These are phyloP conservation scores for Scaptomyza polygonia DNA, from an alignment of 2,888 invertebrate species.

Conservation along the genomic window DNA sequence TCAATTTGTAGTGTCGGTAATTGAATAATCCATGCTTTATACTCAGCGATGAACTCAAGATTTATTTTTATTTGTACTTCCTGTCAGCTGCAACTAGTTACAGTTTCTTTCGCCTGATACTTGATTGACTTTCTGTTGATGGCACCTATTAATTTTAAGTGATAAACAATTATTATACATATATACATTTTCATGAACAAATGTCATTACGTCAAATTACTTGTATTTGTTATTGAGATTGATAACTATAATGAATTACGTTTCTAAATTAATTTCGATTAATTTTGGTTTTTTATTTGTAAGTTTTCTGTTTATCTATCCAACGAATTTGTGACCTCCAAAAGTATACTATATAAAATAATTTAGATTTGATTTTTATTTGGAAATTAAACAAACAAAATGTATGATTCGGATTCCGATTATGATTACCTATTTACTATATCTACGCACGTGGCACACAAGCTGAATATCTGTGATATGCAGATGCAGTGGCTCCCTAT, in stretches of 20 bases:
- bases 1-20: slow-evolving; percentile 28
- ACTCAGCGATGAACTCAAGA: slow-evolving; percentile 25
- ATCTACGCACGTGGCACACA: slow-evolving; percentile 59
- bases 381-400: too few relatives aligned
- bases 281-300: not conserved
- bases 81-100: slow-evolving; percentile 13
- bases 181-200: too few relatives aligned
- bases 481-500: slow-evolving; percentile 59
- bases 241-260: not conserved
- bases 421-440: not conserved
- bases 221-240: slow-evolving; percentile 14
- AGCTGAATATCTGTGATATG: slow-evolving; percentile 70
- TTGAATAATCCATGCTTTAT: slow-evolving; percentile 44
- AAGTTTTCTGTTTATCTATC: too few relatives aligned
- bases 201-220: slow-evolving; percentile 35
- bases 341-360: slow-evolving; percentile 38
- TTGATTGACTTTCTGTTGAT: slow-evolving; percentile 46
- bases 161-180: too few relatives aligned
- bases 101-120: slow-evolving; percentile 27
- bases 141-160: too few relatives aligned
- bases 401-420: too few relatives aligned
- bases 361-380: not conserved
- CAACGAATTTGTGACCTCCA: slow-evolving; percentile 14
- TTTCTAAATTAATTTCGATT: not conserved
- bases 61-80: slow-evolving; percentile 14